phyloP scores from a whole-genome alignment of 1,140 invertebrate species.

The Charaxes varanes region DNA sequence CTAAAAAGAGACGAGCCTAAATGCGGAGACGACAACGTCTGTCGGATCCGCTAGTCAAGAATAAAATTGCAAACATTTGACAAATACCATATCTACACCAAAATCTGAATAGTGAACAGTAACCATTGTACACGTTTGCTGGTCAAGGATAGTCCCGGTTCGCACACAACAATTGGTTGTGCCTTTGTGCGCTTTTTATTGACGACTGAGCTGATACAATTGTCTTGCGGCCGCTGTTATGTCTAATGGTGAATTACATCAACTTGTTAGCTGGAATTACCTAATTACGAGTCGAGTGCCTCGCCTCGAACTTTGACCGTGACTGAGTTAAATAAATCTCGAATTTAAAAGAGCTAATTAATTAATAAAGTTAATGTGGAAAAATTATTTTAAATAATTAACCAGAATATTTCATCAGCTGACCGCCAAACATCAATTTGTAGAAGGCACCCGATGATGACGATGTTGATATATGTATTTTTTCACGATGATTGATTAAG shows the following conservation, averaged over 20 bases:
- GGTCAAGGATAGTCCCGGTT: conserved; percentile 32
- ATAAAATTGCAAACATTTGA: too few species aligned
- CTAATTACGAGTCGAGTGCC: conserved; percentile 2
- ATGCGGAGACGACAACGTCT: too few species aligned
- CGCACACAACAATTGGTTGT: conserved; percentile 25
- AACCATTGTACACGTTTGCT: conserved; percentile 14
- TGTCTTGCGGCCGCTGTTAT: conserved; percentile 22
- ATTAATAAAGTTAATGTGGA: too few species aligned
- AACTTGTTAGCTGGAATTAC: conserved; percentile 12
- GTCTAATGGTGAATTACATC: conserved; percentile 13
- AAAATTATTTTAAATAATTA: too few species aligned
- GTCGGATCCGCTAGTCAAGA: too few species aligned
- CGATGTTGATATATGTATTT: too few species aligned
- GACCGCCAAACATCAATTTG: too few species aligned
- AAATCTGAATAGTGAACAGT: conserved; percentile 4
- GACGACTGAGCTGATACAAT: conserved; percentile 22
- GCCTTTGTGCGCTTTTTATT: conserved; percentile 22
- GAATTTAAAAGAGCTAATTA: too few species aligned
- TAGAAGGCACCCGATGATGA: too few species aligned
- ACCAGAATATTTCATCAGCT: too few species aligned
- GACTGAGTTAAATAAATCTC: conserved; percentile 8
- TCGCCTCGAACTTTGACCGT: conserved; percentile 16
- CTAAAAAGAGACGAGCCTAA: too few species aligned
- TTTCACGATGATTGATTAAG: too few species aligned
- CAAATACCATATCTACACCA: conserved; percentile 4